Conservation (phyloP, 2,113 vertebrate species). For the Passer montanus region DNA sequence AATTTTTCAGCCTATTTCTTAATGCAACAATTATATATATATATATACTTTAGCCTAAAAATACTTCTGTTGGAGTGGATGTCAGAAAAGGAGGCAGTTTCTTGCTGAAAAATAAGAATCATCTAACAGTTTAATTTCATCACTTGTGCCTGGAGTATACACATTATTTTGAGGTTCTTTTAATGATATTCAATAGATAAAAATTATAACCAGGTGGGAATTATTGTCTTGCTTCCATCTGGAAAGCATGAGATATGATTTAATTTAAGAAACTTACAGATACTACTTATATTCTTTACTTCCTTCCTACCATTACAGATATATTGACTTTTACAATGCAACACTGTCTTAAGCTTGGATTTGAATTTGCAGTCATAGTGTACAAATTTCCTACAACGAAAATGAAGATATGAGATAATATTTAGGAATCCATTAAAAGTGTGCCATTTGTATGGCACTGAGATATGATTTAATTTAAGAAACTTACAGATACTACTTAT, state of each 20-base stretch:
- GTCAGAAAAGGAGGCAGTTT: background rate
- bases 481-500: no score
- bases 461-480: no score
- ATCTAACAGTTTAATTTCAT: background rate
- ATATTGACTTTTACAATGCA: background rate
- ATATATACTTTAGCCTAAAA: background rate
- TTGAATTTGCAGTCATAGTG: background rate
- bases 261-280: constrained; percentile 7
- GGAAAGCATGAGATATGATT: constrained; percentile 10
- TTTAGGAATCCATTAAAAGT: background rate
- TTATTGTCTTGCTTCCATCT: background rate
- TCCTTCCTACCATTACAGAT: background rate
- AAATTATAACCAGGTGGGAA: constrained; percentile 1
- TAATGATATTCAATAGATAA: background rate
- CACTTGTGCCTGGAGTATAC: background rate
- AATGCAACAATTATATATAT: background rate
- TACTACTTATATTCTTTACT: constrained; percentile 7
- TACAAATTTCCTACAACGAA: background rate
- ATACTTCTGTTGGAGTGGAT: background rate
- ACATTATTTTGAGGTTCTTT: background rate
- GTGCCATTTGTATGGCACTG: background rate
- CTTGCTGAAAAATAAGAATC: background rate
- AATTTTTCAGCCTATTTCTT: background rate
- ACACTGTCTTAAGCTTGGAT: background rate
- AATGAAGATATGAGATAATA: background rate